Base-by-base conservation (phyloP, 2,888 invertebrate species). In the Thereva unica region DNA sequence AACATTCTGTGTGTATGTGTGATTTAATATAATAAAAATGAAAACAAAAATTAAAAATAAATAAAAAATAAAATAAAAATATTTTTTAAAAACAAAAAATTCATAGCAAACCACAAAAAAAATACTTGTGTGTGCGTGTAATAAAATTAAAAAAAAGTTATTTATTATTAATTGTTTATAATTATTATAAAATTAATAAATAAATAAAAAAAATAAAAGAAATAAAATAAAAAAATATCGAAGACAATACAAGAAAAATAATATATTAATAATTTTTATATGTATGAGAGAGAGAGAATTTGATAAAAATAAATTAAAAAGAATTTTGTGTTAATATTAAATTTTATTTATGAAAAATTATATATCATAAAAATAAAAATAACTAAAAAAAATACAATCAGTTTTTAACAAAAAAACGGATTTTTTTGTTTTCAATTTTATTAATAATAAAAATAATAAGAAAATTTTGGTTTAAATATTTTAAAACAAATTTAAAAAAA, bases 201-300 rank as follows among this genome's bases (percentile, higher is more conserved):
- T 45, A 34, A 38, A 40, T 47, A 49, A 3, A 54, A 54, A 54
- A 54, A 37, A n/a, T n/a, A n/a, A 54, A n/a, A 38, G 38, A 59
- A 9, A 59, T 47, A 59, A 37, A 59, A 9, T 35, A 37, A 23
- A 41, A 47, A 59, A 35, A 59, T 47, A 45, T 59, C 37, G 59
- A 59, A 59, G 59, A 59, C 59, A 59, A 59, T 59, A 59, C 59
- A 49, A 47, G 38, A 45, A 37, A 59, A 59, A 47, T 45, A 59
- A 59, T 38, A 59, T 23, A 23, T 2, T 23, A 23, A 23, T 23
- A 47, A 47, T 52, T 55, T 55, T 55, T 55, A 55, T 59, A 57
- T 47, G 34, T 47, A 37, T 12, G 23, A 45, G 34, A 59, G 47
- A 59, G 23, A 45, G 34, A 59, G 47, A 59, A 59, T 45, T 47